Base-by-base conservation (phyloP, 2,113 vertebrate genomes). In the Toxotes jaculatrix region DNA sequence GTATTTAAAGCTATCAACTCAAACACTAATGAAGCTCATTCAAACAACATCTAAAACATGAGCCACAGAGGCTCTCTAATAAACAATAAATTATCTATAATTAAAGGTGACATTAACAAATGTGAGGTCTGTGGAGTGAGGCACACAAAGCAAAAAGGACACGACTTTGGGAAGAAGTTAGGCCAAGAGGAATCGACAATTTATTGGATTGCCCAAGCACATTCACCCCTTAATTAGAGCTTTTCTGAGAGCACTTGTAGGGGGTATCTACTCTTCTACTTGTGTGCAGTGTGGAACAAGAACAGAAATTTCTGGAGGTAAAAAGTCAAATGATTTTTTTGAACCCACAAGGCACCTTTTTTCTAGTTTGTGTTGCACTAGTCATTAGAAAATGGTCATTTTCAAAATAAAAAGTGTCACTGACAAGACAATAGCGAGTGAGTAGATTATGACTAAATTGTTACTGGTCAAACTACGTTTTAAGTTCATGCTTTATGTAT, bases 11-110 rank as follows among this genome's bases (percentile, higher is more conserved):
- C 36, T 23, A 69, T 69, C 36, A 51, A 16, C 11, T 62, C 21
- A 57, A 23, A 69, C 74, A 69, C 56, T 71, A 42, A 71, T 61
- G n/a, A 57, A 71, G 23, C 42, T 61, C 47, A 49, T 19, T 4
- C 7, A 76, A 45, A 43, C 13, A 77, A 61, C 38, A 27, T 56
- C 65, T 32, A 12, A 63, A 64, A 56, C 4, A 36, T 42, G 10
- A 0, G 3, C 23, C 17, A 64, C 38, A 40, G 16, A 60, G 7
- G 38, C 34, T 17, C 5, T 5, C 45, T 49, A 8, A 21, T 61
- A 55, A 62, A n/a, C 49, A 82, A 16, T 53, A 1, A 40, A 13
- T 53, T 2, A n/a, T 17, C 42, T 19, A 5, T 7, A 62, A 63
- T 51, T 55, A 75, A 16, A 68, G 14, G 40, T 53, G 13, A 5